Evolutionary conservation across 2,797 vertebrate genomes (phyloP).

Genomic region (Phyllotis vaccarum): DNA sequence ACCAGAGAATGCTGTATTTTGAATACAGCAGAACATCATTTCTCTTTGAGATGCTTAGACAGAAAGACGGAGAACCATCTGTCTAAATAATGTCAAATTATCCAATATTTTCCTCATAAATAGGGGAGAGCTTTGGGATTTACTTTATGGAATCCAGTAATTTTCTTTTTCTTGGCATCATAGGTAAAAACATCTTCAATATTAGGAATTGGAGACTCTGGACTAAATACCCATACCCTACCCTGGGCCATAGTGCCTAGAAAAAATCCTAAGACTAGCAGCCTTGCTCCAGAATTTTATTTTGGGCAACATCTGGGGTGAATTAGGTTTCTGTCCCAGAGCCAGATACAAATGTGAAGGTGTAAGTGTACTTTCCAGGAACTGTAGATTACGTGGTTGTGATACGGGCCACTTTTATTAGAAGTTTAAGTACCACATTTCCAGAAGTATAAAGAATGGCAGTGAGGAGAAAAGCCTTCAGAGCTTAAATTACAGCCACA

Average conservation of each 20-base stretch:
- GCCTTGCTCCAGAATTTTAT: constrained; percentile 82
- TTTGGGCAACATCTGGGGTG: constrained; percentile 87
- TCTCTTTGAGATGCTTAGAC: constrained; percentile 42
- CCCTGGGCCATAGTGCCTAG: constrained; percentile 56
- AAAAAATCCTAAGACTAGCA: constrained; percentile 77
- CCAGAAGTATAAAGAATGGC: constrained; percentile 87
- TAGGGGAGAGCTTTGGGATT: not conserved
- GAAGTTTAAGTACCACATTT: constrained; percentile 85
- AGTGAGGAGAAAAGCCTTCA: constrained; percentile 87
- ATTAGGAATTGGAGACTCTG: not conserved
- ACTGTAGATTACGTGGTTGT: constrained; percentile 85
- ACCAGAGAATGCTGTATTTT: not conserved
- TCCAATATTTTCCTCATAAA: not conserved
- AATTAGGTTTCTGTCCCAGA: constrained; percentile 85
- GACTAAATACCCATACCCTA: not conserved
- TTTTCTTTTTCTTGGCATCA: constrained; percentile 20
- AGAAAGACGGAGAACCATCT: constrained; percentile 48
- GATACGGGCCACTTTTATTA: constrained; percentile 86
- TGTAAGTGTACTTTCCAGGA: constrained; percentile 88
- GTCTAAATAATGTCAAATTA: constrained; percentile 39
- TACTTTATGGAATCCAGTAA: not conserved
- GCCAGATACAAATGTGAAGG: constrained; percentile 84
- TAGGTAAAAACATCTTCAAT: not conserved
- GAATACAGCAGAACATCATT: constrained; percentile 36
- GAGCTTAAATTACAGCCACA: constrained; percentile 89